Evolutionary conservation across 2,888 invertebrate genomes (phyloP).

Genomic region (Dicyrtomina minuta): DNA sequence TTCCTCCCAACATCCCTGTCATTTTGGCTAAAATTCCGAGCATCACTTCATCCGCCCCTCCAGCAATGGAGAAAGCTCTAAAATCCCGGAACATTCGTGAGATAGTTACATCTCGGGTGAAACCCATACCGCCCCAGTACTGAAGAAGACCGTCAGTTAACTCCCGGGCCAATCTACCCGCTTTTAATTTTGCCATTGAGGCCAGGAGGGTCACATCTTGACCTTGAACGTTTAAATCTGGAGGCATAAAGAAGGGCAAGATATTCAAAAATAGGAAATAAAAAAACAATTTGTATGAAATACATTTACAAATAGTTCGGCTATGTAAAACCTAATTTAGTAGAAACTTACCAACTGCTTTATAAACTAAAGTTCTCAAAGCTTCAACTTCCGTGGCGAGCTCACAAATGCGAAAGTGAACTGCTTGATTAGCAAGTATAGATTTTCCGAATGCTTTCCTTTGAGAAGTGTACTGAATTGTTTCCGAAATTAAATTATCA

Average conservation of each 20-base stretch:
- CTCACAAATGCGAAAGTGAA: slow-evolving; percentile 63
- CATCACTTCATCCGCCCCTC: slow-evolving; percentile 64
- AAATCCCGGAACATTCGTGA: slow-evolving; percentile 58
- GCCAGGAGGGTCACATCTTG: slow-evolving; percentile 60
- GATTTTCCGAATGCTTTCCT: slow-evolving; percentile 60
- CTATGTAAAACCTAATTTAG: neutral
- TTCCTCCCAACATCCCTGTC: slow-evolving; percentile 58
- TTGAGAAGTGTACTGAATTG: slow-evolving; percentile 60
- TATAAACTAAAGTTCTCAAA: slow-evolving; percentile 59
- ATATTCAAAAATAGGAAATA: neutral
- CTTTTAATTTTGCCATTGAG: slow-evolving; percentile 63
- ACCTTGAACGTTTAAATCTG: slow-evolving; percentile 51
- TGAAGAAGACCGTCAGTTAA: slow-evolving; percentile 62
- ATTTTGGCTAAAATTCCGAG: slow-evolving; percentile 61
- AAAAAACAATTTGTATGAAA: too few species aligned
- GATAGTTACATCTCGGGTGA: slow-evolving; percentile 58
- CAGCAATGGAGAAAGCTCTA: slow-evolving; percentile 61
- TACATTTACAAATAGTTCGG: too few species aligned
- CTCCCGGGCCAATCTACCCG: slow-evolving; percentile 59
- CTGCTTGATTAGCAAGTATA: slow-evolving; percentile 57
- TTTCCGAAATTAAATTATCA: slow-evolving; percentile 53
- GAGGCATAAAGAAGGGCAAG: neutral
- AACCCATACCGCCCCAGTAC: slow-evolving; percentile 64
- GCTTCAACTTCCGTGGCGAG: slow-evolving; percentile 61
- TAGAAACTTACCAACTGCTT: slow-evolving; percentile 57